Evolutionary conservation across 1,140 invertebrate genomes (phyloP).

Genomic region (Brachionus asplanchnoidis): DNA sequence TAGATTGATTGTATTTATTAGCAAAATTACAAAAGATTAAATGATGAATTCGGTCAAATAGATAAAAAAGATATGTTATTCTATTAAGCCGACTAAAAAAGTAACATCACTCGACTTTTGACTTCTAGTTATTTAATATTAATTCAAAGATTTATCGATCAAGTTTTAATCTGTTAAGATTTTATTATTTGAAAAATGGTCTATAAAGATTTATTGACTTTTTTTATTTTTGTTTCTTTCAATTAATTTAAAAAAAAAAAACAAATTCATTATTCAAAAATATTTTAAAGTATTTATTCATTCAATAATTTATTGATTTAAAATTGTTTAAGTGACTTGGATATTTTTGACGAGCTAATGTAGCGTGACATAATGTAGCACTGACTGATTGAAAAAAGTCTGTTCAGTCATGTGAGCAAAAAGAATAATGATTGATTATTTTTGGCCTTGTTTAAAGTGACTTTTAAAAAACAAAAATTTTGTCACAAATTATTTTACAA

Average conservation of each 20-base stretch:
- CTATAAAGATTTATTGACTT: not conserved
- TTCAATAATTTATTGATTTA: too few species aligned
- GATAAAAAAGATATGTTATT: not conserved
- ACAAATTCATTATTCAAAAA: not conserved
- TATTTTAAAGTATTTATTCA: too few species aligned
- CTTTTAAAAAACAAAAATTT: too few species aligned
- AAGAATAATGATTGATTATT: too few species aligned
- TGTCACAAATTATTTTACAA: too few species aligned
- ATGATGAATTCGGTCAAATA: not conserved
- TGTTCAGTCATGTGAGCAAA: too few species aligned
- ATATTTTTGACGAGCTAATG: too few species aligned
- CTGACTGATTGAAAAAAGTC: too few species aligned
- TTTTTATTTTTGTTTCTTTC: not conserved
- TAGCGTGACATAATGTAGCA: too few species aligned
- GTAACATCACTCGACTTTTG: not conserved
- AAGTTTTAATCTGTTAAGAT: not conserved
- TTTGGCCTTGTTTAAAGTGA: too few species aligned
- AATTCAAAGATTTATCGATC: not conserved
- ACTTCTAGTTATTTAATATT: not conserved
- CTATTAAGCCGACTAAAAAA: not conserved
- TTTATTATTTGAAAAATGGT: not conserved
- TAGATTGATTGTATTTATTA: not conserved
- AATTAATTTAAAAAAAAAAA: not conserved
- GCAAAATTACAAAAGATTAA: not conserved
- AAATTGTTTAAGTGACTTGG: too few species aligned